These are phyloP conservation scores for Danio jaintianensis DNA, from an alignment of 2,797 vertebrate genomes.

Conservation along the genomic window DNA sequence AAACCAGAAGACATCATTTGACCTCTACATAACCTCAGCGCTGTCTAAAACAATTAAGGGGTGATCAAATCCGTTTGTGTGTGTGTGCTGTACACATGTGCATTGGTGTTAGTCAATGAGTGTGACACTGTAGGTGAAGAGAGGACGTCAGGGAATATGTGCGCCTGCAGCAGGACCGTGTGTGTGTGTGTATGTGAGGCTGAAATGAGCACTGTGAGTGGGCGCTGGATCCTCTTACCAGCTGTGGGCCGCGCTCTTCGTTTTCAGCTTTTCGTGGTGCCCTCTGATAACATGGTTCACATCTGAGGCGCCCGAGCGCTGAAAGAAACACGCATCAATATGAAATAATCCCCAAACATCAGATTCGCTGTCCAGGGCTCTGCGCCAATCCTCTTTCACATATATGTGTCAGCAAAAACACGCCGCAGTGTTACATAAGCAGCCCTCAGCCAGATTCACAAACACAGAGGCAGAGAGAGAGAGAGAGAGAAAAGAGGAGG, in stretches of 20 bases:
- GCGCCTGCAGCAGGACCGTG: not conserved
- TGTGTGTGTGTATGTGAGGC: not conserved
- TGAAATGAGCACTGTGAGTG: not conserved
- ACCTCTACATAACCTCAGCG: not conserved
- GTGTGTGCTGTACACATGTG: conserved; percentile 17
- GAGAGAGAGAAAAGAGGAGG: not conserved
- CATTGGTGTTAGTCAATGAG: conserved; percentile 13
- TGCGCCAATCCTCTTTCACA: conserved; percentile 50
- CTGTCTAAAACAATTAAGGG: not conserved
- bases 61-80: not conserved
- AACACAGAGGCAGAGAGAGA: not conserved
- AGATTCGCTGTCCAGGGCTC: conserved; percentile 39
- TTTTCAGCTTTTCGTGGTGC: not conserved
- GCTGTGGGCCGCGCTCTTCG: not conserved
- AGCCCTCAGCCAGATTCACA: conserved; percentile 27
- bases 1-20: not conserved
- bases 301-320: conserved; percentile 25
- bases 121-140: not conserved
- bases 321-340: conserved; percentile 43
- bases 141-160: conserved; percentile 10
- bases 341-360: conserved; percentile 58
- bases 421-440: conserved; percentile 39
- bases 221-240: not conserved
- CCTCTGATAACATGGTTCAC: conserved; percentile 17
- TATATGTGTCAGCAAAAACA: conserved; percentile 50